Evolutionary conservation across 2,888 invertebrate genomes (phyloP).

Genomic region (Diplolepis rosae): DNA sequence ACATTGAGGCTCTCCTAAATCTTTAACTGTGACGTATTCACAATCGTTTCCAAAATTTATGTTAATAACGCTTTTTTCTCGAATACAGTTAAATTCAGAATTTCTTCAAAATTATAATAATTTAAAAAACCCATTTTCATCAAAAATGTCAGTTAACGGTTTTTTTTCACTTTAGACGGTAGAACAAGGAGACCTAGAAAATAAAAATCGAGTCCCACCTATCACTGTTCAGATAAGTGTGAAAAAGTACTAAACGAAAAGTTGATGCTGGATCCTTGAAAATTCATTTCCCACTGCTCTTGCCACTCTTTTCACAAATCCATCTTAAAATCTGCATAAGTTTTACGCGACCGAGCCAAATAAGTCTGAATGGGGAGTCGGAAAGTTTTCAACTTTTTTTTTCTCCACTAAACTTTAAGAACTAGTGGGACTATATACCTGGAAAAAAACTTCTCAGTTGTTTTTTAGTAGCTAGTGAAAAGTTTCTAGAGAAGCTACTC

Average conservation of each 20-base stretch:
- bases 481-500: constrained; percentile 11
- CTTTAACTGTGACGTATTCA: too few relatives aligned
- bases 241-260: not conserved
- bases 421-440: constrained; percentile 11
- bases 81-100: too few relatives aligned
- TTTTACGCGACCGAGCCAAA: constrained; percentile 14
- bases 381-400: constrained; percentile 11
- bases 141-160: too few relatives aligned
- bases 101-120: too few relatives aligned
- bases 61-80: too few relatives aligned
- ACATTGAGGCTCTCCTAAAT: too few relatives aligned
- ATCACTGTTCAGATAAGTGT: too few relatives aligned
- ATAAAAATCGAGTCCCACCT: too few relatives aligned
- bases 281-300: not conserved
- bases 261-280: not conserved
- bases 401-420: not conserved
- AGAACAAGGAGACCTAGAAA: too few relatives aligned
- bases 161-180: too few relatives aligned
- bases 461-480: not conserved
- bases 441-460: constrained; percentile 10
- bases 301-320: not conserved
- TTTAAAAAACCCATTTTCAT: too few relatives aligned
- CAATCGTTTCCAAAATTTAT: too few relatives aligned
- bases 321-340: constrained; percentile 23
- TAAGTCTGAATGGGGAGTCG: constrained; percentile 10